Evolutionary conservation across 2,113 vertebrate species (phyloP).

Genomic region (Scalopus aquaticus): DNA sequence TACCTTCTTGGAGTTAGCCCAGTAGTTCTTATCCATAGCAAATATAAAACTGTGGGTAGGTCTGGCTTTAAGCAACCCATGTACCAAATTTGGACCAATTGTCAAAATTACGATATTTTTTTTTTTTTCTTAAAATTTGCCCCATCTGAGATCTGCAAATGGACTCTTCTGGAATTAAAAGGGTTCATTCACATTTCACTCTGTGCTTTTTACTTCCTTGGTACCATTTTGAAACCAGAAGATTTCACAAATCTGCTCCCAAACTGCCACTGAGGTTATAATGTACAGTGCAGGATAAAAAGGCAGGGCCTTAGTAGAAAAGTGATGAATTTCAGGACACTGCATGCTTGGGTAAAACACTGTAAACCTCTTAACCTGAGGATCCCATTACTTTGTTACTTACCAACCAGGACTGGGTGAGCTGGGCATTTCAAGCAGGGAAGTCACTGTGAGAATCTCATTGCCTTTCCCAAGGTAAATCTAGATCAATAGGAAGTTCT

Average conservation of each 20-base stretch:
- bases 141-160: not conserved
- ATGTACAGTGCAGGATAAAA: too few relatives aligned
- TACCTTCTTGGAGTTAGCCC: constrained; percentile 35
- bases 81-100: not conserved
- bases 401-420: not conserved
- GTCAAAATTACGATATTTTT: not conserved
- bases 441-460: too few relatives aligned
- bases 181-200: not conserved
- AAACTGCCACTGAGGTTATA: too few relatives aligned
- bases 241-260: not conserved
- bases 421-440: not conserved
- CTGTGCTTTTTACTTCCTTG: not conserved
- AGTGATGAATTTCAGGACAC: too few relatives aligned
- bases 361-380: not conserved
- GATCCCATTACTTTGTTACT: not conserved
- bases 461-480: not conserved
- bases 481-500: not conserved
- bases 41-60: not conserved
- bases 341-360: not conserved
- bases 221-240: not conserved
- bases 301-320: too few relatives aligned
- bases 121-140: not conserved
- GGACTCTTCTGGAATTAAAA: not conserved
- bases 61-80: not conserved
- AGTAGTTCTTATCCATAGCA: not conserved